Evolutionary conservation across 2,113 vertebrate genomes (phyloP).

Genomic region (Peromyscus maniculatus): DNA sequence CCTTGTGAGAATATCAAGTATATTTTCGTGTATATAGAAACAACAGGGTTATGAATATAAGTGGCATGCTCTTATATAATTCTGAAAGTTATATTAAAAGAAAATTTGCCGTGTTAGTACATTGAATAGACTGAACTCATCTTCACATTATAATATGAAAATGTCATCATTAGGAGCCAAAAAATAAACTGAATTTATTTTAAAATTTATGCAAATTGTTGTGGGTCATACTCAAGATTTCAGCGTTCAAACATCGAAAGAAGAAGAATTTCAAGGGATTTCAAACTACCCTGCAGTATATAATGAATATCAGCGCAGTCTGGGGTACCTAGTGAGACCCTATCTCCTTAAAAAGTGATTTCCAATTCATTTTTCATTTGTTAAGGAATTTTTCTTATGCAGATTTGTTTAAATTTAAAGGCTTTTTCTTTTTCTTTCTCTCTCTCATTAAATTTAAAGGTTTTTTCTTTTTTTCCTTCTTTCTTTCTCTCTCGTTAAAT

Average conservation of each 20-base stretch:
- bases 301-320: background rate
- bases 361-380: too few relatives aligned
- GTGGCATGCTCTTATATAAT: background rate
- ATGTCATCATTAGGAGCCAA: too few relatives aligned
- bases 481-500: background rate
- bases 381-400: background rate
- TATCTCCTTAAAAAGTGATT: background rate
- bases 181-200: background rate
- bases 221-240: background rate
- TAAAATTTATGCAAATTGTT: background rate
- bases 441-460: background rate
- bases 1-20: background rate
- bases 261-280: background rate
- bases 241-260: background rate
- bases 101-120: background rate
- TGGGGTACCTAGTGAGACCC: background rate
- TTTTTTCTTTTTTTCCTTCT: rapidly evolving
- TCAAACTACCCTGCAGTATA: rapidly evolving
- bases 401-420: background rate
- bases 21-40: background rate
- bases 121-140: background rate
- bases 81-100: background rate
- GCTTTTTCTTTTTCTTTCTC: background rate
- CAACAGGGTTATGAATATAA: background rate
- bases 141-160: background rate